Base-by-base conservation (phyloP, 1,140 invertebrate species). In the Dendroctonus ponderosae region DNA sequence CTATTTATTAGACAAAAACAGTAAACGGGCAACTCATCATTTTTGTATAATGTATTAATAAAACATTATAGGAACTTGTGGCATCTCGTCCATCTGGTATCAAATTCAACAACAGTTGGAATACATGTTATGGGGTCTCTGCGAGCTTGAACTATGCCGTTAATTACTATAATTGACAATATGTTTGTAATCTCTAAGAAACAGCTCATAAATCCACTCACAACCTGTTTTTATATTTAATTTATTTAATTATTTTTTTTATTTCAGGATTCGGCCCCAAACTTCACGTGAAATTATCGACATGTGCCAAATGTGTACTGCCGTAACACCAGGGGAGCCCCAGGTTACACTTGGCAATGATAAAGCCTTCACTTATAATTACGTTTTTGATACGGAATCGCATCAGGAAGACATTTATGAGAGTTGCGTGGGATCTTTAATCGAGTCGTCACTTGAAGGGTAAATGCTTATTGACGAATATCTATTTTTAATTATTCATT, bases 361-460 rank as follows among this genome's bases (percentile, higher is more conserved):
- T 79, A 93, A 96, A 76, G 89, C 91, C 42, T 99, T 99, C 82
- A 98, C 97, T 6, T 99, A 97, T 80, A 96, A 99, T 81, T 90
- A 92, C 82, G 95, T 98, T 5, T 96, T 97, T 77, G 92, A 96
- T 77, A 88, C 86, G 5, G 83, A 82, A 58, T 82, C 85, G 78
- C 76, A 83, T 70, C 88, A 93, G 83, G 77, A 89, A 53, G 82
- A 86, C 12, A 82, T 99, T 37, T 99, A 97, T 77, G 85, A 89
- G n/a, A 85, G 84, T 0, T 96, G 93, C 78, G 94, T 98, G 37
- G 84, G 87, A 46, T 84, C 86, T 37, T 84, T 99, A 5, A 89
- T 99, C 39, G 89, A 93, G 62, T 91, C 91, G 7, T 91, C 92
- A 0, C 82, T 96, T n/a, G 87, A 94, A 72, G 94, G 93, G 14